Evolutionary conservation across 2,888 invertebrate genomes (phyloP).

Genomic region (Cylloceria caligata): DNA sequence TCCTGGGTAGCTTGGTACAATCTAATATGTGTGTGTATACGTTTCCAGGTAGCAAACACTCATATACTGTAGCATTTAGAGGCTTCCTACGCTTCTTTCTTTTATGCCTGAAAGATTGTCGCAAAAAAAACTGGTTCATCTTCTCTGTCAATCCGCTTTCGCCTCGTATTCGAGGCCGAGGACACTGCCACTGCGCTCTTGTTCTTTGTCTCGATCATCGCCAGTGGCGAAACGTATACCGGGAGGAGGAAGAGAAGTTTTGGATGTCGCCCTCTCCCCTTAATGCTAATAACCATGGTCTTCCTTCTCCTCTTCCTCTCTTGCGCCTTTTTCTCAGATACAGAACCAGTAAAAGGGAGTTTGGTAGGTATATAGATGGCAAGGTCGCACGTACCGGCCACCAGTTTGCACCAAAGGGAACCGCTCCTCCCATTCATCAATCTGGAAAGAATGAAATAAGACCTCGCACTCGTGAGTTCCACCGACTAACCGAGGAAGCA

Average conservation of each 20-base stretch:
- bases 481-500: constrained; percentile 7
- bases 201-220: constrained; percentile 20
- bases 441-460: constrained; percentile 68
- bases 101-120: constrained; percentile 21
- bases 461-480: constrained; percentile 13
- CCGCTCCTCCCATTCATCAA: constrained; percentile 71
- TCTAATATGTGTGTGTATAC: neutral
- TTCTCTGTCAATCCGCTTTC: constrained; percentile 36
- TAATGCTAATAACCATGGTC: constrained; percentile 68
- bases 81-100: constrained; percentile 26
- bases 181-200: constrained; percentile 47
- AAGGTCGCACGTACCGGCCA: constrained; percentile 65
- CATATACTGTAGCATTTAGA: constrained; percentile 1
- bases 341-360: constrained; percentile 45
- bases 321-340: constrained; percentile 35
- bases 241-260: constrained; percentile 46
- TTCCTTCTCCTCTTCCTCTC: constrained; percentile 35
- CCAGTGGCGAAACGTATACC: constrained; percentile 44
- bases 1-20: neutral
- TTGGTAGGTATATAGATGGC: constrained; percentile 49
- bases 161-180: constrained; percentile 50
- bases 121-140: constrained; percentile 49
- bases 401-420: constrained; percentile 69
- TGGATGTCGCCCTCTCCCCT: constrained; percentile 58
- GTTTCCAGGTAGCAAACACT: constrained; percentile 4